These are phyloP conservation scores for Petrocephalus schoutedeni DNA, from an alignment of 2,797 vertebrate genomes.

Conservation along the genomic window DNA sequence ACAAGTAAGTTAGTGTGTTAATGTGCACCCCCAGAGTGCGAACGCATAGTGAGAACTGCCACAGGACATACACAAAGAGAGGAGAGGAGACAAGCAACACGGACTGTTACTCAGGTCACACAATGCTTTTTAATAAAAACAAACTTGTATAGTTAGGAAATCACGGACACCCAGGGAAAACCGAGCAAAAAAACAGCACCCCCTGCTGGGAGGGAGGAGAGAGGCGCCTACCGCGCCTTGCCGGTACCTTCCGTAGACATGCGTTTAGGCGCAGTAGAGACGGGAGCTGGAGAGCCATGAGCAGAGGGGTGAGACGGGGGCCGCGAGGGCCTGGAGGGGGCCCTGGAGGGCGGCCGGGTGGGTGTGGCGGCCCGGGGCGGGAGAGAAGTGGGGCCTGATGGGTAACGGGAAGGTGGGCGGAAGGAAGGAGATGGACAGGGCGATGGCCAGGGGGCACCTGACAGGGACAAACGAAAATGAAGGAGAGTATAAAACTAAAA, in stretches of 20 bases:
- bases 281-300: conserved; percentile 90
- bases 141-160: background rate
- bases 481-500: conserved; percentile 76
- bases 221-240: conserved; percentile 42
- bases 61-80: background rate
- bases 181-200: conserved; percentile 9
- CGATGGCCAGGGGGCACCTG: conserved; percentile 94
- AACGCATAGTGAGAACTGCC: conserved; percentile 37
- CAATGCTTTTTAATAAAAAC: conserved; percentile 1
- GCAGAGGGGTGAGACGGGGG: conserved; percentile 97
- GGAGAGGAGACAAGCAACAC: conserved; percentile 8
- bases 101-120: background rate
- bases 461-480: conserved; percentile 93
- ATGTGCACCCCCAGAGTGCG: conserved; percentile 16
- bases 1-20: background rate
- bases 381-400: conserved; percentile 96
- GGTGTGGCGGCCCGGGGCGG: conserved; percentile 96
- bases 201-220: conserved; percentile 23
- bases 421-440: conserved; percentile 99
- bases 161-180: background rate
- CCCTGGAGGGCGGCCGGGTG: conserved; percentile 98
- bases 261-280: conserved; percentile 97
- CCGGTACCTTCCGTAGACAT: conserved; percentile 98
- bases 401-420: conserved; percentile 98
- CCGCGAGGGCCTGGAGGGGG: conserved; percentile 97